Evolutionary conservation across 53 echinoderm and acorn worm species (phyloP).

Genomic region (Paracentrotus lividus): DNA sequence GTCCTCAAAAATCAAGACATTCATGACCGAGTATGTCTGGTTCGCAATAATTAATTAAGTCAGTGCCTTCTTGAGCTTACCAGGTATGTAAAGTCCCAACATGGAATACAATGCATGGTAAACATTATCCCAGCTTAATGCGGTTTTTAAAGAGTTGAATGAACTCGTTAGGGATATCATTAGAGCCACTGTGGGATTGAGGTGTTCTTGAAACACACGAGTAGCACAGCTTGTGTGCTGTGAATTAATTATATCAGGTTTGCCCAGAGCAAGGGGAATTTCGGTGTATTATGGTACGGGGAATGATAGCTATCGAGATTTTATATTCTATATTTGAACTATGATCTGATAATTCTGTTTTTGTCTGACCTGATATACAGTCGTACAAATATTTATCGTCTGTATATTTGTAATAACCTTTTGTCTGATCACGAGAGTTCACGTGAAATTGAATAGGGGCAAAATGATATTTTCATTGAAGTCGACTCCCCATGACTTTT

Average conservation of each 20-base stretch:
- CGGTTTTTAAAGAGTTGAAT: conserved; percentile 8
- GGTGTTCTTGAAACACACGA: background rate
- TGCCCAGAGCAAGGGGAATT: background rate
- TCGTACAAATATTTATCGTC: background rate
- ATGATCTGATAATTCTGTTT: background rate
- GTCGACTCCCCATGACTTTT: too few species aligned
- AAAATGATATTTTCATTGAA: too few species aligned
- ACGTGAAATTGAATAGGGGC: too few species aligned
- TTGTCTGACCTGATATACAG: background rate
- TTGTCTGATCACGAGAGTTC: too few species aligned
- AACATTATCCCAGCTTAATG: background rate
- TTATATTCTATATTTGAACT: background rate
- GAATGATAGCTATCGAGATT: conserved; percentile 12
- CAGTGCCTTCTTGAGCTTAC: conserved; percentile 30
- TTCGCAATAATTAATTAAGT: background rate
- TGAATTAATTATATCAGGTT: background rate
- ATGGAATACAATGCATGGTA: background rate
- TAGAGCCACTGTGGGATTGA: background rate
- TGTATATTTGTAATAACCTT: background rate
- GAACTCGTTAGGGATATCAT: conserved; percentile 40
- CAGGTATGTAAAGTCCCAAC: background rate
- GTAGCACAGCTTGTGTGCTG: background rate
- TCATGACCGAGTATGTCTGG: background rate
- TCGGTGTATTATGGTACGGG: background rate
- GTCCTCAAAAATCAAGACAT: background rate